These are phyloP conservation scores for Myiagra hebetior DNA, from an alignment of 2,113 vertebrate species.

Conservation along the genomic window DNA sequence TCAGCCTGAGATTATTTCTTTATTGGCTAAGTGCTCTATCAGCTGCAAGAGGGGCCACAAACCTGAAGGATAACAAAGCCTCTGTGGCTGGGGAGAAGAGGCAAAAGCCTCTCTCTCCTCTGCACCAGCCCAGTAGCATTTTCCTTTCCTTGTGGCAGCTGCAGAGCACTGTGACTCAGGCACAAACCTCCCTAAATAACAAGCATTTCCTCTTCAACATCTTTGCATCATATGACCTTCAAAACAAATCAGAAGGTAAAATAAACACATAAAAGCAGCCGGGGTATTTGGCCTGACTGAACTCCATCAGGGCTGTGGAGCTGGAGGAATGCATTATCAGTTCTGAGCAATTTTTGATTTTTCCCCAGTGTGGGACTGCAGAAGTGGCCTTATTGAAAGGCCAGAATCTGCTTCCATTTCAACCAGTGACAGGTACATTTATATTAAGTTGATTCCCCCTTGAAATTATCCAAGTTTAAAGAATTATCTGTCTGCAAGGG, in stretches of 20 bases:
- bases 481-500: slow-evolving; percentile 44
- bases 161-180: not conserved
- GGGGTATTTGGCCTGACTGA: slow-evolving; percentile 47
- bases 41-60: not conserved
- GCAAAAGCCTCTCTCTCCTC: not conserved
- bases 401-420: slow-evolving; percentile 53
- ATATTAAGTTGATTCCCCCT: slow-evolving; percentile 52
- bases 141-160: not conserved
- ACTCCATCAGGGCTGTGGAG: slow-evolving; percentile 52
- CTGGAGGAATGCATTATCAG: slow-evolving; percentile 62
- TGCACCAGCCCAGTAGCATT: not conserved
- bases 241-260: slow-evolving; percentile 65
- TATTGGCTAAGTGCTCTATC: not conserved
- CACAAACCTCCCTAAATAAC: not conserved
- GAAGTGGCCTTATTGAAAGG: slow-evolving; percentile 52
- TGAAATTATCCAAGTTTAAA: slow-evolving; percentile 65
- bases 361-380: slow-evolving; percentile 52
- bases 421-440: slow-evolving; percentile 49
- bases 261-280: slow-evolving; percentile 40
- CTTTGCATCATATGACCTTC: slow-evolving; percentile 57
- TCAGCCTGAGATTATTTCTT: not conserved
- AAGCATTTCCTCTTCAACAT: not conserved
- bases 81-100: not conserved
- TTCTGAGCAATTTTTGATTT: slow-evolving; percentile 66
- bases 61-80: not conserved